Evolutionary conservation across 1,140 invertebrate genomes (phyloP).

Genomic region (Yoshiicerus persimilis): DNA sequence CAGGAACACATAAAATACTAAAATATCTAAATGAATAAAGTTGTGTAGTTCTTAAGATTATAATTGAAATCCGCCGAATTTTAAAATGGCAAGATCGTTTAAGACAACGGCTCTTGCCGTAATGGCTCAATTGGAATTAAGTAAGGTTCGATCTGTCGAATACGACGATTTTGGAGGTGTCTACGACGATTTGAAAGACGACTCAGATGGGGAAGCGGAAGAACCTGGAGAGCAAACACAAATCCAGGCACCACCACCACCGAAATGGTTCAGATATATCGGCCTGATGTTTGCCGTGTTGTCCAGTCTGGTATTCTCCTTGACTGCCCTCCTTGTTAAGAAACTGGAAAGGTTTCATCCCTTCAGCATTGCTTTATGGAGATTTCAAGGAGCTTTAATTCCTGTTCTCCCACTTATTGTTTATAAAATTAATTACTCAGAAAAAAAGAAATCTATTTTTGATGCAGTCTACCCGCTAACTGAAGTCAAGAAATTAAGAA

Average conservation of each 20-base stretch:
- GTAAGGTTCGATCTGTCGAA: background rate
- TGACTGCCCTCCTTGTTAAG: slow-evolving; percentile 56
- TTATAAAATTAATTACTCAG: slow-evolving; percentile 30
- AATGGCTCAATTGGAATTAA: background rate
- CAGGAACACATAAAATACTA: too few species aligned
- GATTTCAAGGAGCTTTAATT: slow-evolving; percentile 55
- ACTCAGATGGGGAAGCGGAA: background rate
- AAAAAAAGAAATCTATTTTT: background rate
- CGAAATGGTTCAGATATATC: slow-evolving; percentile 22
- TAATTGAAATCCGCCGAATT: background rate
- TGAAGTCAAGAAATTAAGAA: background rate
- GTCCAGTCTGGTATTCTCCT: slow-evolving; percentile 55
- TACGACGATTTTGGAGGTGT: background rate
- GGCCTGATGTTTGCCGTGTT: slow-evolving; percentile 52
- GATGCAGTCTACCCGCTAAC: background rate
- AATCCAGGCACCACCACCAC: background rate
- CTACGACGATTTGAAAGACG: background rate
- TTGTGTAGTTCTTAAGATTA: too few species aligned
- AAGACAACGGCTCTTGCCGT: background rate
- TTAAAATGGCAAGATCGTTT: background rate
- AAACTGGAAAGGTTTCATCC: slow-evolving; percentile 53
- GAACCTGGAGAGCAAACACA: background rate
- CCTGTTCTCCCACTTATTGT: slow-evolving; percentile 53
- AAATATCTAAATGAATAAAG: too few species aligned
- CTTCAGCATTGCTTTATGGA: slow-evolving; percentile 53